These are phyloP conservation scores for Petrophora chlorosata DNA, from an alignment of 2,888 invertebrate genomes.

Conservation along the genomic window DNA sequence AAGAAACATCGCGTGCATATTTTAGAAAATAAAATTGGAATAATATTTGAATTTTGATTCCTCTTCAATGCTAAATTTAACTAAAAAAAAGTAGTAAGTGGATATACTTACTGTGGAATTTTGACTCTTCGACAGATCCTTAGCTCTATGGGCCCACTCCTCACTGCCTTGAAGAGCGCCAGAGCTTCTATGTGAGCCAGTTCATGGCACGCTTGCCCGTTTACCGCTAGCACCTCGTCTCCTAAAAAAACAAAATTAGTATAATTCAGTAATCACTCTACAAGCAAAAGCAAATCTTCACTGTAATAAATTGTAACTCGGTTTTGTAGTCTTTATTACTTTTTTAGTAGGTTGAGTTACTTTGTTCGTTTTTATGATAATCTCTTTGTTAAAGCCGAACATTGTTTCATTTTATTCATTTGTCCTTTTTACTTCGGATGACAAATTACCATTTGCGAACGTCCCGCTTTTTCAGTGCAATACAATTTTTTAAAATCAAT, in stretches of 20 bases:
- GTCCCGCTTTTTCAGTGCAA: too few relatives aligned
- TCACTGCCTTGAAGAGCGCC: constrained; percentile 90
- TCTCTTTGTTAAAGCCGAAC: not conserved
- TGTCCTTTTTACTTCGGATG: too few relatives aligned
- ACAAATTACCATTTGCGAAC: too few relatives aligned
- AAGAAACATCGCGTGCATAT: too few relatives aligned
- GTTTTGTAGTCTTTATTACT: too few relatives aligned
- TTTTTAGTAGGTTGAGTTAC: too few relatives aligned
- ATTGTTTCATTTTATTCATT: too few relatives aligned
- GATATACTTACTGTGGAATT: constrained; percentile 72
- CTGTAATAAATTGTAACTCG: not conserved
- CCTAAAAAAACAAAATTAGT: constrained; percentile 71
- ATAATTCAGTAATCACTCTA: not conserved
- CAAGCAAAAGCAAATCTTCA: not conserved
- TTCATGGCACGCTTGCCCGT: constrained; percentile 91
- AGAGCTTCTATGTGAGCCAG: constrained; percentile 92
- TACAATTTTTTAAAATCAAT: too few relatives aligned
- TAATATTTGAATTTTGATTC: not conserved
- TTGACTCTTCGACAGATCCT: constrained; percentile 87
- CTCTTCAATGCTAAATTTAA: not conserved
- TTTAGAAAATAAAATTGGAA: constrained; percentile 2
- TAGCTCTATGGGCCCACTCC: constrained; percentile 89
- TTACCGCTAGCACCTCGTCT: constrained; percentile 92
- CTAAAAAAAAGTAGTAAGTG: not conserved
- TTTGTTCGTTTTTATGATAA: too few relatives aligned